Conservation (phyloP, 2,113 vertebrate species). For the Callopanchax toddi region DNA sequence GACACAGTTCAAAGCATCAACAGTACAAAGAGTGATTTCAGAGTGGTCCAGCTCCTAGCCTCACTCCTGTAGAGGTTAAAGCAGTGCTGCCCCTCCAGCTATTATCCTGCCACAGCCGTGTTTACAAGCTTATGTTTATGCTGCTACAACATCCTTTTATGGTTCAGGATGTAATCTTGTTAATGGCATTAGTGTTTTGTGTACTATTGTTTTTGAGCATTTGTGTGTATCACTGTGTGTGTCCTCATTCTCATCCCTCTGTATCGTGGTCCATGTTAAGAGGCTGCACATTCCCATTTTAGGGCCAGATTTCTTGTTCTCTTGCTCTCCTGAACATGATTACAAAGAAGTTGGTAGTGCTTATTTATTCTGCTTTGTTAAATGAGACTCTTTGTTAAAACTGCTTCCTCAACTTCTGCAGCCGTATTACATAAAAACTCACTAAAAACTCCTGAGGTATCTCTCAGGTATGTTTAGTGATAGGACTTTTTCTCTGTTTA, state of each 20-base stretch:
- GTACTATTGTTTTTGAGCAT: constrained; percentile 56
- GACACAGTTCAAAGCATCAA: constrained; percentile 23
- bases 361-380: constrained; percentile 30
- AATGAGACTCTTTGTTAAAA: constrained; percentile 11
- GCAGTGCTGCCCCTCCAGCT: constrained; percentile 47
- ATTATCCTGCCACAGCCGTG: constrained; percentile 50
- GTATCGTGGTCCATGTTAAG: constrained; percentile 44
- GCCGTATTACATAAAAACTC: too few species aligned
- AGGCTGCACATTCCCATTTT: constrained; percentile 46
- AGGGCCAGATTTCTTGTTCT: constrained; percentile 46
- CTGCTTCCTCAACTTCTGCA: not conserved
- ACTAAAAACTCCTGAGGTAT: too few species aligned
- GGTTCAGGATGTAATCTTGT: constrained; percentile 75
- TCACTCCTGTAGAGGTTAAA: constrained; percentile 69
- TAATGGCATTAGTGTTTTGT: constrained; percentile 68
- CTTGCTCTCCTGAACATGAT: constrained; percentile 41
- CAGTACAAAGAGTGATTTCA: constrained; percentile 38
- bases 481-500: too few species aligned
- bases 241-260: constrained; percentile 13
- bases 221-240: constrained; percentile 27
- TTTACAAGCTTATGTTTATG: constrained; percentile 70
- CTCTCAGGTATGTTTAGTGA: too few species aligned
- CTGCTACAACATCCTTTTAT: constrained; percentile 68
- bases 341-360: constrained; percentile 35
- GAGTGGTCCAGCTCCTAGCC: constrained; percentile 45